A percentile compares a stretch with the other conserved stretches of the same genome.
These are phyloP conservation scores for Rhombomys opimus DNA, from an alignment of 2,113 vertebrate species.

Conservation along the genomic window DNA sequence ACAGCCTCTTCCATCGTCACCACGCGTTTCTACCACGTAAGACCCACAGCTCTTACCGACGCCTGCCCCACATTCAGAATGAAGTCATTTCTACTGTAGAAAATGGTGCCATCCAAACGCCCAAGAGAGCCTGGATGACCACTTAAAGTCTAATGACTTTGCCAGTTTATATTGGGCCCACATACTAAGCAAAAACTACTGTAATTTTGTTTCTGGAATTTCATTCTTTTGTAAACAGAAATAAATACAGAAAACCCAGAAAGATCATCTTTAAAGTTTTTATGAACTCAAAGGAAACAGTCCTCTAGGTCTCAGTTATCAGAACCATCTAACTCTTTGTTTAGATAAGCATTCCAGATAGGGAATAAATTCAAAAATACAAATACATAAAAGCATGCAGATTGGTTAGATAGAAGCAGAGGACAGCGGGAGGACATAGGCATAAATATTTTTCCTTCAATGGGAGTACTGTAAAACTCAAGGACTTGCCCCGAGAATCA, in stretches of 20 bases:
- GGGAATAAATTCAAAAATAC: not conserved
- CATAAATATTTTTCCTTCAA: conserved; percentile 27
- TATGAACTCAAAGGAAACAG: conserved; percentile 16
- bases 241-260: conserved; percentile 30
- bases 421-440: not conserved
- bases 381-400: conserved; percentile 26
- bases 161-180: not conserved
- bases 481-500: conserved; percentile 17
- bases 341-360: conserved; percentile 55
- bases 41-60: not conserved
- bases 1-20: not conserved
- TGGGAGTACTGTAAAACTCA: conserved; percentile 40
- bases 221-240: conserved; percentile 42
- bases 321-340: conserved; percentile 35
- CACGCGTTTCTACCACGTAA: not conserved
- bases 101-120: not conserved
- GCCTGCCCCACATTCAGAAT: not conserved
- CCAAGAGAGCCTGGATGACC: not conserved
- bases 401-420: conserved; percentile 44
- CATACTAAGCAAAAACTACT: not conserved
- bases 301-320: not conserved
- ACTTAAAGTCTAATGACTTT: conserved; percentile 25
- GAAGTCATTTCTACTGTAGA: not conserved
- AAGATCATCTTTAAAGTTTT: conserved; percentile 43
- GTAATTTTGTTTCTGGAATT: conserved; percentile 41